These are phyloP conservation scores for Serripes groenlandicus DNA, from an alignment of 2,888 invertebrate genomes.

Conservation along the genomic window DNA sequence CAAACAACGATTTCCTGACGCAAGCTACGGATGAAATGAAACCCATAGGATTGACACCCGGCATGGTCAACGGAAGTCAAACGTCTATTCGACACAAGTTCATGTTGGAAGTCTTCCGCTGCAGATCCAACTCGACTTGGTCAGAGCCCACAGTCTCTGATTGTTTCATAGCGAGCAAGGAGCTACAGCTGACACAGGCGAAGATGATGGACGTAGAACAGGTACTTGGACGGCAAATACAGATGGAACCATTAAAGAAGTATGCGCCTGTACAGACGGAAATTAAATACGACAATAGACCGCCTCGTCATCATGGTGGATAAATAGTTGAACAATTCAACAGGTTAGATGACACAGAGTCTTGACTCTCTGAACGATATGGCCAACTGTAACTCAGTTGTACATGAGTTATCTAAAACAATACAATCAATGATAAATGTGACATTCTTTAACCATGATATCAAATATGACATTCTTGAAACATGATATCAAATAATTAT, in stretches of 20 bases:
- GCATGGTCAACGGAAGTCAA: not conserved
- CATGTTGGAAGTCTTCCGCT: conserved; percentile 20
- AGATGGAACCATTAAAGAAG: not conserved
- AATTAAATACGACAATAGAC: conserved; percentile 5
- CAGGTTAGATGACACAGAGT: no score
- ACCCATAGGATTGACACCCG: not conserved
- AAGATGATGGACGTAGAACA: conserved; percentile 6
- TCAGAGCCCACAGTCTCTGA: not conserved
- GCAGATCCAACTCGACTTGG: not conserved
- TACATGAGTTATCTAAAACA: no score
- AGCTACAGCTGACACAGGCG: conserved; percentile 17
- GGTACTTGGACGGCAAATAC: not conserved
- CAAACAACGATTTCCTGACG: not conserved
- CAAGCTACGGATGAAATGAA: not conserved
- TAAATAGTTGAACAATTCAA: no score
- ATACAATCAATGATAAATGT: no score
- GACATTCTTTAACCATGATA: no score
- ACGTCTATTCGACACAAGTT: not conserved
- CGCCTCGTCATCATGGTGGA: not conserved
- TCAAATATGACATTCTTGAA: no score
- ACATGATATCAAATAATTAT: no score
- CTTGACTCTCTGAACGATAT: no score
- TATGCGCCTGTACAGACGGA: not conserved
- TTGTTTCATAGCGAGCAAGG: conserved; percentile 30
- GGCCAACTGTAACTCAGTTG: no score